Base-by-base conservation (phyloP, 2,797 vertebrate species). In the Petrocephalus sullivani region DNA sequence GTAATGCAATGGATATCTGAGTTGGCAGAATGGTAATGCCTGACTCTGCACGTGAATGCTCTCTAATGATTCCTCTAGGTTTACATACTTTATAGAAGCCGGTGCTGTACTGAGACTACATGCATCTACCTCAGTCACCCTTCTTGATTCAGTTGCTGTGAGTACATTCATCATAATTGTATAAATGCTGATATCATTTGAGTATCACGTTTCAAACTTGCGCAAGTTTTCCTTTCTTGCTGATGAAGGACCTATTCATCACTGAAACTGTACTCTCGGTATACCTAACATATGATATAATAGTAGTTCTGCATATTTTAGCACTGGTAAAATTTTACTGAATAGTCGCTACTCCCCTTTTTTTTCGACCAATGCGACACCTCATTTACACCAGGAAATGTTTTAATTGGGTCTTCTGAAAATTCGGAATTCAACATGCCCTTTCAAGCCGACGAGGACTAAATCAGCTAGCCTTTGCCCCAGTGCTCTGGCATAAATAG, bases 371-470 rank as follows among this genome's bases (percentile, higher is more conserved):
- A 46, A n/a, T 49, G 21, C 2, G 10, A 82, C 46, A 21, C 46
- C 37, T 51, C 49, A 82, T 82, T 85, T 54, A 4, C 56, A 56
- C 14, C 10, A 6, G 23, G n/a, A 4, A 41, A 37, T 21, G 86
- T 60, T 57, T 67, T 56, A 23, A 67, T 19, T 49, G 49, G 67
- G 78, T 86, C 51, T 82, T 87, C 16, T 83, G 88, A 90, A 89
- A 88, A 90, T 71, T 87, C 86, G 87, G 64, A 88, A 37, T 75
- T 37, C 49, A 21, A 46, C 87, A 90, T 89, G 88, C 87, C 90
- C 83, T 90, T 91, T 92, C 90, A 91, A 91, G 90, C 87, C 90
- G 87, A 91, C 91, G 91, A 85, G 75, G 89, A 91, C 92, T 83
- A 89, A 84, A 87, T 91, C 89, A 90, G 90, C 71, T 90, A 88